These are phyloP conservation scores for Burhinus oedicnemus DNA, from an alignment of 2,113 vertebrate genomes.

Conservation along the genomic window DNA sequence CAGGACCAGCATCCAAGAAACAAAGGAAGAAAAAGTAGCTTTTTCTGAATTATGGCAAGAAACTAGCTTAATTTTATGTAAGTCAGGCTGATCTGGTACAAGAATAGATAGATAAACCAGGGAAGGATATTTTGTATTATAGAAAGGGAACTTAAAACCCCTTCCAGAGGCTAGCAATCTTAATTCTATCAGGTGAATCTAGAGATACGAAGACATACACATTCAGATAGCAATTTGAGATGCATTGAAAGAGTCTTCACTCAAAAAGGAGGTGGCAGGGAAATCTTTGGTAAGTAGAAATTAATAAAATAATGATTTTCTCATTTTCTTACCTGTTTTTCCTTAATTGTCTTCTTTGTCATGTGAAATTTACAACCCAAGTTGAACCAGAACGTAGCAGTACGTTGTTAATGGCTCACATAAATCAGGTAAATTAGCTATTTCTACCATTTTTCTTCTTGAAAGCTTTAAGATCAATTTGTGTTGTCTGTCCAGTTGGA, in stretches of 20 bases:
- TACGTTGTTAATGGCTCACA: constrained; percentile 61
- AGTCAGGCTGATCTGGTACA: background rate
- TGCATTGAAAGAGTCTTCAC: background rate
- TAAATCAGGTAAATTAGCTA: constrained; percentile 76
- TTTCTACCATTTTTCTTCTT: constrained; percentile 69
- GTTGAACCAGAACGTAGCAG: constrained; percentile 48
- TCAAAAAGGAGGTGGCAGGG: background rate
- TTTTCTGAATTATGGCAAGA: background rate
- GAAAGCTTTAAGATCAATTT: constrained; percentile 61
- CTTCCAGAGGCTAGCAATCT: background rate
- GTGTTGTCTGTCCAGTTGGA: background rate
- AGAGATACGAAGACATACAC: background rate
- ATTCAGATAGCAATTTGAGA: background rate
- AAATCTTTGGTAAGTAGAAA: background rate
- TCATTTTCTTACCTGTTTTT: constrained; percentile 49
- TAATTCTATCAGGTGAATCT: background rate
- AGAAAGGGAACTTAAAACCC: background rate
- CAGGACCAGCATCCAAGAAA: background rate
- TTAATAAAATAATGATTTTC: constrained; percentile 27
- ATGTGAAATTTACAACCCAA: constrained; percentile 64
- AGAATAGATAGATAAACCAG: background rate
- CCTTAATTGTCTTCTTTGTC: constrained; percentile 69
- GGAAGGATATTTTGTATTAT: background rate
- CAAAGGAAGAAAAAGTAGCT: background rate
- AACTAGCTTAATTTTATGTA: background rate